Percentiles rank a stretch among this genome's conserved stretches.
Conservation (phyloP, 1,140 invertebrate genomes). For the Micrasema longulum region DNA sequence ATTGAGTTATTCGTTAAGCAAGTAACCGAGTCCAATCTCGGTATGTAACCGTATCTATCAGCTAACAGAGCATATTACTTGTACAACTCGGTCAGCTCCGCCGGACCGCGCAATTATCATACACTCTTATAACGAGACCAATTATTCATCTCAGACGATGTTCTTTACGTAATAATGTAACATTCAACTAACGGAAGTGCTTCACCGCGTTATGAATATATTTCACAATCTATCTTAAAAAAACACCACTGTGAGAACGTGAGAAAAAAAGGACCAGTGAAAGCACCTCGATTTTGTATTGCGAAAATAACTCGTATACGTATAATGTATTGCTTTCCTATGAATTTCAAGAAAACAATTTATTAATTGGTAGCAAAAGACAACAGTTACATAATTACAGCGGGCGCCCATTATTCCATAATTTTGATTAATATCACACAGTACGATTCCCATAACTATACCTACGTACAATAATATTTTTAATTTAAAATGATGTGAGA, state of each 20-base stretch:
- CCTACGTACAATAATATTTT: too few relatives aligned
- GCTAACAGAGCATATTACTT: too few relatives aligned
- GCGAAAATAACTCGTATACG: not conserved
- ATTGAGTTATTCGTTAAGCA: too few relatives aligned
- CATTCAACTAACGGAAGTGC: slow-evolving; percentile 9
- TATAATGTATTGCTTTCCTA: not conserved
- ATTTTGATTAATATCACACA: slow-evolving; percentile 2
- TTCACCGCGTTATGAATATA: slow-evolving; percentile 22
- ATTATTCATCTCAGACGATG: slow-evolving; percentile 1
- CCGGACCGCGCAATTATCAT: too few relatives aligned
- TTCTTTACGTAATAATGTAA: slow-evolving; percentile 1
- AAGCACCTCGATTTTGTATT: slow-evolving; percentile 8
- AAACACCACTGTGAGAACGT: not conserved
- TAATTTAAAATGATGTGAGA: too few relatives aligned
- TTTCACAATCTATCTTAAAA: slow-evolving; percentile 5
- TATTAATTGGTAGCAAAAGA: not conserved
- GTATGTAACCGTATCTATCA: too few relatives aligned
- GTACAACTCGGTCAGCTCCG: too few relatives aligned
- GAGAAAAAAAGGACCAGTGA: slow-evolving; percentile 14
- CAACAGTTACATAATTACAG: not conserved
- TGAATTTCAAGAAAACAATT: not conserved
- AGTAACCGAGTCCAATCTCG: too few relatives aligned
- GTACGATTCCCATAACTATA: not conserved
- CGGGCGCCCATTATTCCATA: not conserved
- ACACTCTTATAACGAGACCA: not conserved